Evolutionary conservation across 2,888 invertebrate species (phyloP).

Genomic region (Eupeodes luniger): DNA sequence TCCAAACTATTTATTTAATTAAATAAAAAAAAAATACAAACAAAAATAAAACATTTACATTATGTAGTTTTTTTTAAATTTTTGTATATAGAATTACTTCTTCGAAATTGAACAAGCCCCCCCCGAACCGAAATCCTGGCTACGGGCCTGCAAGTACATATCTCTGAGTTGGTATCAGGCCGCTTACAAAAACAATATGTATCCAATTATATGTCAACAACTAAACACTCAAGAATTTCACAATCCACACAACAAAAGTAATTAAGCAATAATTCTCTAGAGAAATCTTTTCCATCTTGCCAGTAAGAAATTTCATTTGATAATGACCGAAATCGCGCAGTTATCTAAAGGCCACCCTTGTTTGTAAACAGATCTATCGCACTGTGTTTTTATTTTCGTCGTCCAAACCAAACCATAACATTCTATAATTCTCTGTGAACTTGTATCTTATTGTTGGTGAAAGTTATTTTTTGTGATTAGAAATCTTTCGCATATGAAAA

Average conservation of each 20-base stretch:
- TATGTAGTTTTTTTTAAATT: no score
- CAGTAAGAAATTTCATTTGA: constrained; percentile 55
- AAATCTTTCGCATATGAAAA: constrained; percentile 47
- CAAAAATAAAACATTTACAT: no score
- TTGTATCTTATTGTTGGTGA: constrained; percentile 5
- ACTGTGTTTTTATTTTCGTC: not conserved
- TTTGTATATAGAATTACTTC: no score
- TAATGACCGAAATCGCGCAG: constrained; percentile 51
- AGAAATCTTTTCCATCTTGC: constrained; percentile 58
- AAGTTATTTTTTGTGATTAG: constrained; percentile 55
- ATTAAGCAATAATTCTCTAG: constrained; percentile 56
- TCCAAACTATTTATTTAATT: no score
- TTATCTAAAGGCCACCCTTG: constrained; percentile 53
- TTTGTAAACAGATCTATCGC: not conserved
- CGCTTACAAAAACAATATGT: not conserved
- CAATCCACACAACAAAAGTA: constrained; percentile 40
- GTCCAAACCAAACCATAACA: constrained; percentile 6
- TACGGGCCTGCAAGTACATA: not conserved
- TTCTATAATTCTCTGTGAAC: constrained; percentile 11
- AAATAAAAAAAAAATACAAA: no score
- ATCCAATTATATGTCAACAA: constrained; percentile 17
- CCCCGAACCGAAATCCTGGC: no score
- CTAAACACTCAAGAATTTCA: constrained; percentile 26
- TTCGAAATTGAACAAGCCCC: no score
- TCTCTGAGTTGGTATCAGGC: not conserved